Percentiles rank a stretch among this genome's conserved stretches.
phyloP scores from a whole-genome alignment of 2,888 invertebrate species.

The Sialis lutaria region DNA sequence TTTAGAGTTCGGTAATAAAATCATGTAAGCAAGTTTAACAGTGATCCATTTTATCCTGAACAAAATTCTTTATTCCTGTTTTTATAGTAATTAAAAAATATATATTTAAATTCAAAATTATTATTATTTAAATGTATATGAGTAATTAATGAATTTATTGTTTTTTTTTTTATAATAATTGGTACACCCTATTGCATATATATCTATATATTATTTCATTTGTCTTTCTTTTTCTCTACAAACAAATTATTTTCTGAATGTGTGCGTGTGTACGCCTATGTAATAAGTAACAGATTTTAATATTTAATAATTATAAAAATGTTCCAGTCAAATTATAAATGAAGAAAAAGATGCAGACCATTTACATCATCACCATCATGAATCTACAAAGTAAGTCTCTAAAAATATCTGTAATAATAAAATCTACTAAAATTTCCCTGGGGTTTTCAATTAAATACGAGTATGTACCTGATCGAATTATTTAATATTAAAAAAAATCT shows the following conservation, averaged over 20 bases:
- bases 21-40: no score
- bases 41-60: no score
- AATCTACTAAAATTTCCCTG: no score
- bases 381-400: conserved; percentile 29
- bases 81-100: no score
- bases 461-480: no score
- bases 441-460: no score
- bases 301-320: conserved; percentile 2
- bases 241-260: neutral
- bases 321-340: conserved; percentile 46
- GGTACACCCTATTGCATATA: neutral
- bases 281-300: neutral
- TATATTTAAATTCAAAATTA: no score
- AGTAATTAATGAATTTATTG: neutral
- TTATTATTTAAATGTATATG: neutral
- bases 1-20: no score
- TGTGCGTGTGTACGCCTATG: no score
- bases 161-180: neutral
- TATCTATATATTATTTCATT: neutral
- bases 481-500: no score
- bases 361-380: conserved; percentile 26
- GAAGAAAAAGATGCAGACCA: conserved; percentile 42
- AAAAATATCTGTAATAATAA: neutral
- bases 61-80: no score
- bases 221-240: neutral